Base-by-base conservation (phyloP, 2,797 vertebrate species). In the Knipowitschia caucasica region DNA sequence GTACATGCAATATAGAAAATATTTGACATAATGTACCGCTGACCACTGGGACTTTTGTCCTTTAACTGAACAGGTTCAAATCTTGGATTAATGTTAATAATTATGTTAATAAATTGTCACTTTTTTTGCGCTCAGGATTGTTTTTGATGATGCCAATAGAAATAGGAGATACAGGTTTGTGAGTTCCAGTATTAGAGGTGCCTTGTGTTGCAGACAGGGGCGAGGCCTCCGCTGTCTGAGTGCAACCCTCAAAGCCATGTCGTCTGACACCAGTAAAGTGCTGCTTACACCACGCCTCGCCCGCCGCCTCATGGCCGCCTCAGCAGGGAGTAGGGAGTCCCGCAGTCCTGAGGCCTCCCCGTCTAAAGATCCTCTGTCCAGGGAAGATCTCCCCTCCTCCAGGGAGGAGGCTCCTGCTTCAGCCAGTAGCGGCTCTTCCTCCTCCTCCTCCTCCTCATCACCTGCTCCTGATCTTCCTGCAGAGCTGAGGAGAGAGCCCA, bases 401-500 rank as follows among this genome's bases (percentile, higher is more conserved):
- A 39, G 80, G 1, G 83, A 84, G 0, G 74, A 18, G 87, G 84
- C 59, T 0, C 67, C 66, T 7, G 56, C 72, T 44, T 89, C 89
- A 1, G 86, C 88, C 51, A 84, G 85, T 67, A 90, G 90, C 88
- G 90, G 88, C 86, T 91, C 90, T 50, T 90, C 88, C 1, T 89
- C 89, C 67, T 92, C 31, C 3, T 95, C 87, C 51, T 95, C 85
- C 47, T 96, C 85, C 64, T 94, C 86, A 67, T 95, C 78, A 50
- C 93, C 86, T 67, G 93, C 93, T 43, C 86, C 92, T 0, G 94
- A 95, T 49, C 92, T 89, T 20, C 86, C 77, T 29, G 90, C 83
- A 43, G 96, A 99, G 71, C 91, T 94, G 69, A 93, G 95, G 43
- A 92, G 90, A 66, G 96, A 99, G 80, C 95, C 95, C 14, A 99